Conservation (phyloP, 2,797 vertebrate genomes). For the Ataeniobius toweri region DNA sequence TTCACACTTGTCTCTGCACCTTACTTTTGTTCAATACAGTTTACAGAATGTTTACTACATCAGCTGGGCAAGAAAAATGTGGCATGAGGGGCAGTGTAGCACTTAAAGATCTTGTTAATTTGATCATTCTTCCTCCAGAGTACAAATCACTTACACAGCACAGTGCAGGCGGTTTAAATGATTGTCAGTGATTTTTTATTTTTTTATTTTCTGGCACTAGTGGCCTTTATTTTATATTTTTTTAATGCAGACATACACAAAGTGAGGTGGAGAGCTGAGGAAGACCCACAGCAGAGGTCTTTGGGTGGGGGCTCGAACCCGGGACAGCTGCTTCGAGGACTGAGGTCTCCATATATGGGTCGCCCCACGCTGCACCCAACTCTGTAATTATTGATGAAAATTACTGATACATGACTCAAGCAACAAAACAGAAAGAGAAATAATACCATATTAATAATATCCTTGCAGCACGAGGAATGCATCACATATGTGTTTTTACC, state of each 20-base stretch:
- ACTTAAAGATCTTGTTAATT: constrained; percentile 34
- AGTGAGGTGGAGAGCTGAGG: too few species aligned
- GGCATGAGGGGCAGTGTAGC: constrained; percentile 18
- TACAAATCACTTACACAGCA: constrained; percentile 21
- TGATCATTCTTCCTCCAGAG: constrained; percentile 28
- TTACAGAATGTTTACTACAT: constrained; percentile 36
- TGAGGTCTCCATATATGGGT: too few species aligned
- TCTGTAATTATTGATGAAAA: constrained; percentile 17
- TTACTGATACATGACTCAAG: background rate
- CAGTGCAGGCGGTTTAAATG: constrained; percentile 28
- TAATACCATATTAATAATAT: background rate
- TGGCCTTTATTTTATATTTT: too few species aligned
- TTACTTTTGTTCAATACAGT: constrained; percentile 37
- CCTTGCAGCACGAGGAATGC: background rate
- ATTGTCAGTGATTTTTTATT: background rate
- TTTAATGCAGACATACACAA: too few species aligned
- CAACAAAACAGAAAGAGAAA: background rate
- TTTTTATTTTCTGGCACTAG: too few species aligned
- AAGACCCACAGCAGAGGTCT: too few species aligned
- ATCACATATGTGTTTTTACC: background rate
- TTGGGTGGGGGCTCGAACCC: too few species aligned
- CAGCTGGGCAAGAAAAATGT: constrained; percentile 39
- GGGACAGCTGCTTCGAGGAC: too few species aligned
- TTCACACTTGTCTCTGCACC: constrained; percentile 1
- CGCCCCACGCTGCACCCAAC: background rate